phyloP scores from a whole-genome alignment of 2,797 vertebrate species.

The Dipus sagitta region DNA sequence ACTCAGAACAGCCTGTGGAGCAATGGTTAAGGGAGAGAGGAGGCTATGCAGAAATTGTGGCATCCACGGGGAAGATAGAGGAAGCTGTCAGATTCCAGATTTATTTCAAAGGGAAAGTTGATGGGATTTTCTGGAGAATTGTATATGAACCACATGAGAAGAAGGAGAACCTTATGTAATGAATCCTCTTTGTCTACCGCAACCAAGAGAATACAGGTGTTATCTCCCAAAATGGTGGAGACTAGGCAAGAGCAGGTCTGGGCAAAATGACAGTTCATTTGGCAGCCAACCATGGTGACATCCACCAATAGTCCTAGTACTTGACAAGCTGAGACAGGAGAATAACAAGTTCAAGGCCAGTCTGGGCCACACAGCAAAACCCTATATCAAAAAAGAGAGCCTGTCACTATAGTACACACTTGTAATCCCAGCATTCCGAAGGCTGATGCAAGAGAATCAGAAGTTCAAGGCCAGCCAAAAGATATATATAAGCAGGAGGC shows the following conservation, averaged over 20 bases:
- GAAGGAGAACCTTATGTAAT: constrained; percentile 12
- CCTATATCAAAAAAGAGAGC: not conserved
- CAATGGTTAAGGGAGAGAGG: not conserved
- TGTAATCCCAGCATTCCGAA: no score
- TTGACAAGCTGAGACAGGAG: not conserved
- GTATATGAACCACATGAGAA: not conserved
- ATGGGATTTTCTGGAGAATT: constrained; percentile 8
- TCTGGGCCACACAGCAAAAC: not conserved
- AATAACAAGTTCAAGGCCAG: not conserved
- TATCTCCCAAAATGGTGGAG: not conserved
- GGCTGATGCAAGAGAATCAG: no score
- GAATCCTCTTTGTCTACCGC: not conserved
- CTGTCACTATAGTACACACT: no score
- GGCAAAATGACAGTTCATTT: not conserved
- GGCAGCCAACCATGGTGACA: not conserved
- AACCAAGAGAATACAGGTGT: not conserved
- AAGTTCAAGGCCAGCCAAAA: not conserved
- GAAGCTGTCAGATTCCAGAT: not conserved
- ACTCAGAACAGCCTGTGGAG: not conserved
- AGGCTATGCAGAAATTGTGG: not conserved
- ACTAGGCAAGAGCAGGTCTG: constrained; percentile 5
- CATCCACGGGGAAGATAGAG: not conserved
- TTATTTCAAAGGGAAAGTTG: constrained; percentile 20
- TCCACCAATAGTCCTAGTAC: not conserved
- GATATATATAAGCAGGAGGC: no score